Conservation (phyloP, 2,113 vertebrate species). For the Hiodon alosoides region DNA sequence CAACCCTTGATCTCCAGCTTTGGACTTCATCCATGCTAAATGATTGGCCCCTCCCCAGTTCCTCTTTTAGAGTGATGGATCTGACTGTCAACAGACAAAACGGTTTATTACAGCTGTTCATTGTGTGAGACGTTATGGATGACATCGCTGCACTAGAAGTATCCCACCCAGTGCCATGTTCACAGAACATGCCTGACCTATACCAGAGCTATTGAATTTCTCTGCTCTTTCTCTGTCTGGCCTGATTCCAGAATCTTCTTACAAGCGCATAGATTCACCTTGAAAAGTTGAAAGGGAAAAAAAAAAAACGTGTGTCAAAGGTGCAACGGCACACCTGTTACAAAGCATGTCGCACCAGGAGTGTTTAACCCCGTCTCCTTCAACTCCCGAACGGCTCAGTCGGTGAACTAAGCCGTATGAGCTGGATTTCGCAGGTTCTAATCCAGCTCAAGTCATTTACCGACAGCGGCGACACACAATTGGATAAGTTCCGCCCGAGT, state of each 20-base stretch:
- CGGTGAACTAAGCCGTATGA: no score
- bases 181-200: constrained; percentile 4
- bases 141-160: neutral
- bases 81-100: neutral
- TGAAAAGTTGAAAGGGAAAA: neutral
- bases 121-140: neutral
- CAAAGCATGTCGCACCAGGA: neutral
- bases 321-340: neutral
- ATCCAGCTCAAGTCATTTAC: no score
- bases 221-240: neutral
- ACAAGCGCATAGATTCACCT: neutral
- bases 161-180: neutral
- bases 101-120: neutral
- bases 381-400: no score
- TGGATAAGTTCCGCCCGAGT: no score
- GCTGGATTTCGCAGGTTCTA: no score
- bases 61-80: neutral
- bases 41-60: neutral
- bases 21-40: neutral
- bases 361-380: no score
- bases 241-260: neutral
- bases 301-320: neutral
- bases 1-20: neutral
- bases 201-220: neutral
- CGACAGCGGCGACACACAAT: no score